Evolutionary conservation across 30 jellyfish, hydroid and myxozoan genomes (phyloP), one percentile per base, ranked within the genome.

Genomic region (Hydractinia echinata): DNA sequence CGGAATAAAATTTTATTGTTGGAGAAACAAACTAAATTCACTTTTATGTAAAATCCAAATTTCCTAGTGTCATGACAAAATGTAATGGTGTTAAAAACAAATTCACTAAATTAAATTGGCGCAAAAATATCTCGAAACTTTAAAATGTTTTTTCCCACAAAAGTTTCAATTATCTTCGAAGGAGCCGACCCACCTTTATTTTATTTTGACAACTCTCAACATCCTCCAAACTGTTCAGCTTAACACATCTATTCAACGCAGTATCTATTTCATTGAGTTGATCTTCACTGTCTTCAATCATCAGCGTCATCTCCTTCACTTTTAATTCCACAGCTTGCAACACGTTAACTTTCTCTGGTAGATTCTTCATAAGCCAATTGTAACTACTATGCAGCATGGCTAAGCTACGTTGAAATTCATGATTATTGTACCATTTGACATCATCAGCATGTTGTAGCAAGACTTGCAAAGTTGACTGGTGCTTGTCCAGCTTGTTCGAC

Each of bases 251-350:
- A n/a, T 62, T 78, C 55, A 83, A 76, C 10, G 81, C 88, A 13
- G 82, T n/a, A 55, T 88, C 86, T 16, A 77, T 10, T 30, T 54
- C 85, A 48, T 71, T 82, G n/a, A 76, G 10, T 51, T 66, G 81
- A n/a, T 6, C 79, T 49, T 88, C 96, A 54, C 83, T 70, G 15
- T 77, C 83, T 14, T 51, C 55, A 10, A 79, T 4, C 53, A 58
- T 67, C 73, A 39, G 55, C 18, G 82, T 87, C 51, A 79, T 20
- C n/a, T 54, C 89, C 9, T 67, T 81, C 13, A 83, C 61, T 55
- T 76, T 74, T 18, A 49, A 66, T 13, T 13, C 68, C 15, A 49
- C 62, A 1, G 11, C 13, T 20, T 39, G 44, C 51, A 74, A 58
- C 73, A 48, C 51, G 3, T 6, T 4, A 0, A 21, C 7, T 10